Evolutionary conservation across 1,140 invertebrate species (phyloP), one percentile per base, ranked within the genome.

Genomic region (Drosophila elegans): DNA sequence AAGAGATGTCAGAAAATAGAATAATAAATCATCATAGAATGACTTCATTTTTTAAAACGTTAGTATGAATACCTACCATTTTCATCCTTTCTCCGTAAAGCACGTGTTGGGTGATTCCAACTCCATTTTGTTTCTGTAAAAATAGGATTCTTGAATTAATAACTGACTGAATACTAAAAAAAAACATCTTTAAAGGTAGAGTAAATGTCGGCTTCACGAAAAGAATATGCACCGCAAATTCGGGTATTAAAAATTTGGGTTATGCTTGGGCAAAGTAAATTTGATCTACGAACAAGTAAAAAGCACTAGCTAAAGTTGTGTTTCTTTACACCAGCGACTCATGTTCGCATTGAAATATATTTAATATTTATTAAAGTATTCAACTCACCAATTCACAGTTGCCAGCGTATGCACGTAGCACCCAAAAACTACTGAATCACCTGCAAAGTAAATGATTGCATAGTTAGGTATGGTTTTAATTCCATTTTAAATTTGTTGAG

Each of bases 321-420:
- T 49, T 57, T 91, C 90, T 91, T 83, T 83, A 78, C 74, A 91
- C 84, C 88, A 91, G 90, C 90, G 90, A 91, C 89, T 91, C 89
- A 56, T 69, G 84, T 77, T 91, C 74, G 49, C 75, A 36, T 39
- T 21, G 16, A 13, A 36, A 29, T 2, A 39, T 55, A 1, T 32
- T 3, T 2, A 7, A 13, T 25, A 2, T 4, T 11, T 38, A 0
- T 12, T n/a, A 7, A 25, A 46, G 2, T 2, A 6, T n/a, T 13
- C 21, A 34, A 59, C 80, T 63, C 69, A 82, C 74, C 49, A 60
- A 44, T 62, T 74, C 3, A 48, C 12, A 56, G 12, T 9, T 34
- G 38, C 41, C 44, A 61, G 66, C 13, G 12, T 29, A n/a, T 3
- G 0, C 10, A 11, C 44, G 29, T 29, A 45, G 62, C 53, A 21